phyloP scores from a whole-genome alignment of 2,888 invertebrate genomes.

The Saturnia japonica region DNA sequence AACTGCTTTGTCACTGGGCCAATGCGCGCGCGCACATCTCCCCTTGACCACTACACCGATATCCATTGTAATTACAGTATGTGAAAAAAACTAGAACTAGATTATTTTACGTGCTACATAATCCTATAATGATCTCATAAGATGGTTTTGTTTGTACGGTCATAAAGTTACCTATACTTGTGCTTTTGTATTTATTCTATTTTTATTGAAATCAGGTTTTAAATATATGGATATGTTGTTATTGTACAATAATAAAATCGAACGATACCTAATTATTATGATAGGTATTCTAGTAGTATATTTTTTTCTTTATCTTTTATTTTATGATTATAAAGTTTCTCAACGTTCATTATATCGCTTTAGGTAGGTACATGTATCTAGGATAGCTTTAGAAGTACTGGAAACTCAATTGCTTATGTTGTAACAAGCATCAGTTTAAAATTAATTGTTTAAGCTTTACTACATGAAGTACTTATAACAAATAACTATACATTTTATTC shows the following conservation, averaged over 20 bases:
- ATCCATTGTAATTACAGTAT: neutral
- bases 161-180: neutral
- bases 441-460: neutral
- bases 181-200: neutral
- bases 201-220: neutral
- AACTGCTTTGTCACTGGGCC: slow-evolving; percentile 32
- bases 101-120: slow-evolving; percentile 13
- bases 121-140: neutral
- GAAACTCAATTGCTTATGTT: neutral
- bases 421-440: neutral
- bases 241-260: neutral
- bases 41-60: neutral
- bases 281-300: neutral
- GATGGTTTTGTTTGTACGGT: neutral
- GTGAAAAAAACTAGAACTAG: slow-evolving; percentile 5
- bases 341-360: neutral
- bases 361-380: neutral
- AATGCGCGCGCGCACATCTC: slow-evolving; percentile 29
- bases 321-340: neutral
- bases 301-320: neutral
- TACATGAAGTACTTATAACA: neutral
- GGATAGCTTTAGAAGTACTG: neutral
- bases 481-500: neutral
- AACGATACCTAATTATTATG: neutral
- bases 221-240: neutral